These are phyloP conservation scores for Hyphantria cunea DNA, from an alignment of 1,140 invertebrate species.

Conservation along the genomic window DNA sequence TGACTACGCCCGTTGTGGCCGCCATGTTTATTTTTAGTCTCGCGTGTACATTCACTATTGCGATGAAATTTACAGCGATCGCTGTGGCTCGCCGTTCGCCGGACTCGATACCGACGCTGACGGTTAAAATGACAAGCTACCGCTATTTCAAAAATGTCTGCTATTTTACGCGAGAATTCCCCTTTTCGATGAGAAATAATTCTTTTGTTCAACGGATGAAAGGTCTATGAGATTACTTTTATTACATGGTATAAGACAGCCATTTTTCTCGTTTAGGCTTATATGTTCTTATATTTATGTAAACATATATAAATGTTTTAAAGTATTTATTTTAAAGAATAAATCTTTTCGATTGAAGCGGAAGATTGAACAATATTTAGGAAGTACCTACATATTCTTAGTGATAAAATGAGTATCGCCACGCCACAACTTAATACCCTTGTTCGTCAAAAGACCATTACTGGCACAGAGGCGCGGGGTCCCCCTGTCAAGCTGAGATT, in stretches of 20 bases:
- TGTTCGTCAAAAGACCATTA: slow-evolving; percentile 74
- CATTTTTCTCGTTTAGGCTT: slow-evolving; percentile 18
- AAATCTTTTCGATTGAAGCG: no score
- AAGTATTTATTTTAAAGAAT: neutral
- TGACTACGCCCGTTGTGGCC: slow-evolving; percentile 64
- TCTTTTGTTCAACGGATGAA: slow-evolving; percentile 54
- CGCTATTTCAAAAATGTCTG: slow-evolving; percentile 74
- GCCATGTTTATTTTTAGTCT: slow-evolving; percentile 76
- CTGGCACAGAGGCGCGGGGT: slow-evolving; percentile 45
- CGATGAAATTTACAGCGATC: slow-evolving; percentile 74
- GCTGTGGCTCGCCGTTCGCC: slow-evolving; percentile 59
- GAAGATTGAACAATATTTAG: no score
- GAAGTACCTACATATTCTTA: slow-evolving; percentile 23
- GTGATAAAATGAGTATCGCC: slow-evolving; percentile 44
- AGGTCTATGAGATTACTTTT: slow-evolving; percentile 47
- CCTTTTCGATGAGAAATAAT: slow-evolving; percentile 59
- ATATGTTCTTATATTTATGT: neutral
- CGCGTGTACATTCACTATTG: slow-evolving; percentile 71
- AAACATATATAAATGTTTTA: neutral
- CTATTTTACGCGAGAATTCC: slow-evolving; percentile 65
- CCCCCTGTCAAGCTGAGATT: slow-evolving; percentile 72
- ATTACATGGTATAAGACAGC: slow-evolving; percentile 31
- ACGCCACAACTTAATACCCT: slow-evolving; percentile 60
- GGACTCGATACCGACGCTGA: slow-evolving; percentile 52
- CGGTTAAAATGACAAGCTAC: slow-evolving; percentile 66